Evolutionary conservation across 2,113 vertebrate genomes (phyloP), one percentile per base, ranked within the genome.

Genomic region (Notiomystis cincta): DNA sequence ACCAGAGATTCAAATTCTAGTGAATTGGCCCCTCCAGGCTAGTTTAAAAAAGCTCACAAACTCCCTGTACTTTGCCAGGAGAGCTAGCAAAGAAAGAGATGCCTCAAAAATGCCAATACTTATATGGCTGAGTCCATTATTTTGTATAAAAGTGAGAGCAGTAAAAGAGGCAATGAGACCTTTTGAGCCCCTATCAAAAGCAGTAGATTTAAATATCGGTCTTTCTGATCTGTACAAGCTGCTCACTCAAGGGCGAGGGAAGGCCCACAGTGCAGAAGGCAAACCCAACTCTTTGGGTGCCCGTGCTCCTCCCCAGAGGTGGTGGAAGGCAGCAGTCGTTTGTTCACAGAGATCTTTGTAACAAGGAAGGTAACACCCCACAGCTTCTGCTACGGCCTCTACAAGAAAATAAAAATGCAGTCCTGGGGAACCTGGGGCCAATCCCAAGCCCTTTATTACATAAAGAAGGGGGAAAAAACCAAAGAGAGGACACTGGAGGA

Each of bases 11-110:
- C 67, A 50, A 89, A 75, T 79, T 92, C 69, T 61, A 73, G 40
- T 66, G 82, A 87, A 91, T 75, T 71, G 86, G 50, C 33, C 78
- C 93, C 89, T 93, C 77, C 65, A 91, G 19, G 21, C 47, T 75
- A 66, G 64, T 69, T 96, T 90, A 2, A 57, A 95, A 96, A 94
- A 79, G n/a, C 76, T 89, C 62, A 89, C 76, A 93, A 86, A 84
- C 31, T 65, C 37, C 31, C 51, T 62, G 31, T 31, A 14, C 37
- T 96, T 96, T 73, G 61, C 60, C 54, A 54, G 56, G 35, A 91
- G 40, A 87, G 48, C 21, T 83, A 57, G 44, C 54, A 70, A 93
- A 92, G 58, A 82, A 92, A 93, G 57, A 75, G 45, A 64, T 79
- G 53, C 53, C 75, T 87, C 84, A 69, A 95, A 93, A 60, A 79